Evolutionary conservation across 2,888 invertebrate genomes (phyloP).

Genomic region (Plusia festucae): DNA sequence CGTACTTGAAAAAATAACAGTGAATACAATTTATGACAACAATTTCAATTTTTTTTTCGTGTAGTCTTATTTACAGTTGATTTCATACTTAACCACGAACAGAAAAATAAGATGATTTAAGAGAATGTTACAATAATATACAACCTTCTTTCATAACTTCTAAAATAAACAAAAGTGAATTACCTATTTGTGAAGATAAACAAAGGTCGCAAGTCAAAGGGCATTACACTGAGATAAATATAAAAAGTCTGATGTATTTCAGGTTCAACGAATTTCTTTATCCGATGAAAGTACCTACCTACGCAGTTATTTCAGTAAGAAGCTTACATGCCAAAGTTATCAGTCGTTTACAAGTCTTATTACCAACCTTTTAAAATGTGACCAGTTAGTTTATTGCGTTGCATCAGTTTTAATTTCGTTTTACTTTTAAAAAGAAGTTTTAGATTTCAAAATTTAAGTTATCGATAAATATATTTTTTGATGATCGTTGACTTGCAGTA

Average conservation of each 20-base stretch:
- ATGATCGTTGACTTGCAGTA: too few species aligned
- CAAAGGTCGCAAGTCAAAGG: slow-evolving; percentile 10
- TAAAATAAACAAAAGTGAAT: slow-evolving; percentile 8
- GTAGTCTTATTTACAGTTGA: too few species aligned
- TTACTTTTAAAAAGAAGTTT: too few species aligned
- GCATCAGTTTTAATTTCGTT: slow-evolving; percentile 10
- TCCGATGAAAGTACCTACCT: slow-evolving; percentile 7
- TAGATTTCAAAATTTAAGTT: too few species aligned
- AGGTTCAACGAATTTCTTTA: slow-evolving; percentile 6
- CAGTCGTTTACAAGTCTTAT: slow-evolving; percentile 4
- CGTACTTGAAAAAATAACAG: too few species aligned
- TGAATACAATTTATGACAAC: too few species aligned
- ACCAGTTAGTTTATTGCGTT: too few species aligned
- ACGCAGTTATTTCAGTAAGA: slow-evolving; percentile 1
- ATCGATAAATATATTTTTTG: too few species aligned
- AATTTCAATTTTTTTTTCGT: too few species aligned
- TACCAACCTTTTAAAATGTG: too few species aligned
- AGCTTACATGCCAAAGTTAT: slow-evolving; percentile 14
- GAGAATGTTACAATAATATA: slow-evolving; percentile 7
- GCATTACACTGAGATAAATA: slow-evolving; percentile 12
- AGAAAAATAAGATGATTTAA: background rate
- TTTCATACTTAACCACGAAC: too few species aligned
- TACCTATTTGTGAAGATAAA: background rate
- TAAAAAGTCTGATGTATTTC: slow-evolving; percentile 2
- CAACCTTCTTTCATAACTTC: slow-evolving; percentile 8